Evolutionary conservation across 2,797 vertebrate genomes (phyloP).

Genomic region (Arnoldichthys spilopterus): DNA sequence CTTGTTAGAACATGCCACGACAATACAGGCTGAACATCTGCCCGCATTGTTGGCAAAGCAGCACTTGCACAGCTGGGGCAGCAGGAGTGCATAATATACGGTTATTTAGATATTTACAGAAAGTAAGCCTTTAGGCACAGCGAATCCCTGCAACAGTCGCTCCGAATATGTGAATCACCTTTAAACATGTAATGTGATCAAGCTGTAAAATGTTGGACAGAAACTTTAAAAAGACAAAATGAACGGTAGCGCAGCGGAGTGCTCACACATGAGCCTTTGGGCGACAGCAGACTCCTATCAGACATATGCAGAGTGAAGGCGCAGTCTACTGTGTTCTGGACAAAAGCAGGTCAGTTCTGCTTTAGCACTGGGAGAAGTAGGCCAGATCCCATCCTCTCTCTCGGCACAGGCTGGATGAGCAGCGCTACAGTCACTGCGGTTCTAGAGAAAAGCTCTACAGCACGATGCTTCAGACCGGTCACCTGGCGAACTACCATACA

Average conservation of each 20-base stretch:
- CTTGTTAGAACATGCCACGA: not conserved
- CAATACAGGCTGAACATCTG: not conserved
- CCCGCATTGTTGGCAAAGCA: not conserved
- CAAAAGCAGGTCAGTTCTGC: slow-evolving; percentile 46
- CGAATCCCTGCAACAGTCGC: not conserved
- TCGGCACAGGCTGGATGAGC: slow-evolving; percentile 12
- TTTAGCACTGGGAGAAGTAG: slow-evolving; percentile 56
- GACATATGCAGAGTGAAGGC: slow-evolving; percentile 36
- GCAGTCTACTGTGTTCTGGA: slow-evolving; percentile 17
- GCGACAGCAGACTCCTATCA: slow-evolving; percentile 14
- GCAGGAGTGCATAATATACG: not conserved
- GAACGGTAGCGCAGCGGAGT: not conserved
- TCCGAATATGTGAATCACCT: not conserved
- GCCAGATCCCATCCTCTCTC: slow-evolving; percentile 38
- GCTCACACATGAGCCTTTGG: slow-evolving; percentile 34
- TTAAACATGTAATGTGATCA: no score
- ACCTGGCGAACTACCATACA: not conserved
- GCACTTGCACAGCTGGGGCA: not conserved
- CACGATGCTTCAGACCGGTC: not conserved
- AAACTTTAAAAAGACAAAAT: not conserved
- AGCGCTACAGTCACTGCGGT: slow-evolving; percentile 15
- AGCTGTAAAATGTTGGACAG: not conserved
- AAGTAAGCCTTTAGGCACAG: not conserved
- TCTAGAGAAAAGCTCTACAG: not conserved
- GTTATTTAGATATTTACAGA: not conserved